Base-by-base conservation (phyloP, 2,797 vertebrate genomes). In the Bradypodion pumilum region DNA sequence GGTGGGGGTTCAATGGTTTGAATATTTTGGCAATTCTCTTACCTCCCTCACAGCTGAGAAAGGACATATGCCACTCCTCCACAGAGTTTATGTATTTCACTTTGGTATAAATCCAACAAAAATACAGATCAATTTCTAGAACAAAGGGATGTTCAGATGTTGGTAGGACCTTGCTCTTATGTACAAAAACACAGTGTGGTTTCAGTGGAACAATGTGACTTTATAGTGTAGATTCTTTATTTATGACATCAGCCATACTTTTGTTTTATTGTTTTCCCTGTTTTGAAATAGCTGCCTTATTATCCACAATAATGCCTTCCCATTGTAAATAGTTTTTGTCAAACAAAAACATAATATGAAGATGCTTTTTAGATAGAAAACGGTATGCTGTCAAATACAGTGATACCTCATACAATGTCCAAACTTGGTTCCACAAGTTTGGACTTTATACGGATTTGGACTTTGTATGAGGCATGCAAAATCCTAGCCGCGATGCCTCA, bases 271-370 rank as follows among this genome's bases (percentile, higher is more conserved):
- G n/a, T n/a, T 87, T 88, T 91, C 87, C 12, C 0, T 65, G 72
- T 86, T 83, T 27, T 84, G 85, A 52, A 65, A 76, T 91, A n/a
- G 19, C 62, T 83, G 56, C 78, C 4, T 80, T 74, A 29, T 37
- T 15, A 59, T 79, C 42, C 70, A 40, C 85, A 88, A 82, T 86
- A 87, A 82, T 75, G 68, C 1, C 84, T 87, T 8, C 35, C 29
- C 59, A 85, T 13, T 15, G 42, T 3, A 63, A n/a, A 78, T 52
- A 83, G 76, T 74, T 81, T 80, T 86, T 87, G 16, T 49, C 46
- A 82, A 29, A 19, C 80, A 88, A 76, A 88, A 19, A 91, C 4
- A 82, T 74, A 87, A 88, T 37, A 32, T 40, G 72, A 87, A 87
- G 84, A 88, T 88, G 40, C 1, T 81, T 88, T 83, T 83, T 79